Percentiles rank a stretch among this genome's conserved stretches.
Evolutionary conservation across 2,888 invertebrate genomes (phyloP).

Genomic region (Eulithis prunata): DNA sequence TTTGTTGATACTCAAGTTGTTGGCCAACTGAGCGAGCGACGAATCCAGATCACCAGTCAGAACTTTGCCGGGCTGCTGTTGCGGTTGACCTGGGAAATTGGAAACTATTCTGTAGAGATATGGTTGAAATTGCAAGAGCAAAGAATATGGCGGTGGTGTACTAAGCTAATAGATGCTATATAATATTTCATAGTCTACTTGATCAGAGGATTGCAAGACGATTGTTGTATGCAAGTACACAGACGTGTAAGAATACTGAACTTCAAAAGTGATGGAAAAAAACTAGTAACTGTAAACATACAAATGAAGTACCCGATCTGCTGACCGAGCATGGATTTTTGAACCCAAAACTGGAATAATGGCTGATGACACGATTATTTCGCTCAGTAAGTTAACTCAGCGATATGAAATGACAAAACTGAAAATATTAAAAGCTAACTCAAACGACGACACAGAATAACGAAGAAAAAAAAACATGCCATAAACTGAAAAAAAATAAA

Average conservation of each 20-base stretch:
- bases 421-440: constrained; percentile 45
- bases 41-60: constrained; percentile 97
- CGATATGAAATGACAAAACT: constrained; percentile 22
- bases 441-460: constrained; percentile 34
- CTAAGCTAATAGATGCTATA: no score
- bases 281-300: neutral
- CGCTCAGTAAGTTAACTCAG: constrained; percentile 19
- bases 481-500: constrained; percentile 39
- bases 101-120: constrained; percentile 23
- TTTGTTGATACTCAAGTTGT: constrained; percentile 95
- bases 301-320: neutral
- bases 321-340: neutral
- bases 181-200: no score
- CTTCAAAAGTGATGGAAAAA: no score
- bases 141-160: neutral
- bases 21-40: constrained; percentile 95
- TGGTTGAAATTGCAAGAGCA: neutral
- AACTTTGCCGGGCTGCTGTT: constrained; percentile 86
- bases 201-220: no score
- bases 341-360: neutral
- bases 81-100: constrained; percentile 64
- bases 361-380: constrained; percentile 4
- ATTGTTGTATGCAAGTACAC: no score
- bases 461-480: constrained; percentile 35
- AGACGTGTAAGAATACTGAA: no score